Conservation (phyloP, 1,140 invertebrate genomes). For the Brachystomella parvula region DNA sequence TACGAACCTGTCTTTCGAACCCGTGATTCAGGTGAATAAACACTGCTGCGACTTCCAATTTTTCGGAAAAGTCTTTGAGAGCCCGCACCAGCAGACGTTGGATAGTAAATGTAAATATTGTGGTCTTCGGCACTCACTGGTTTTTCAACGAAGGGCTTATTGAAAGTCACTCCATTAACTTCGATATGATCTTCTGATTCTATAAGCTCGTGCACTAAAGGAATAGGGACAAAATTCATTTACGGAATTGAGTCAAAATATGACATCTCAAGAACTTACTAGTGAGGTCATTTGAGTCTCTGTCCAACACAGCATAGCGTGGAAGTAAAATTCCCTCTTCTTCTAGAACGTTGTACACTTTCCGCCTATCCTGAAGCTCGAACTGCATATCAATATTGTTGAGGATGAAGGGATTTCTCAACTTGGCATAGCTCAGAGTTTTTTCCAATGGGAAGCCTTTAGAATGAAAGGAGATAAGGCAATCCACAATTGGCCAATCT, state of each 20-base stretch:
- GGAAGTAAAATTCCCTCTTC: conserved; percentile 91
- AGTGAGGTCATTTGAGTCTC: conserved; percentile 82
- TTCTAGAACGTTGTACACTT: conserved; percentile 90
- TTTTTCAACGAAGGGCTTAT: conserved; percentile 99
- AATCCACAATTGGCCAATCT: conserved; percentile 96
- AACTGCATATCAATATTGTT: conserved; percentile 99
- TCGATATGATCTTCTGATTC: conserved; percentile 98
- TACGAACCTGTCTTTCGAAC: conserved; percentile 94
- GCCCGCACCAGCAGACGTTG: conserved; percentile 93
- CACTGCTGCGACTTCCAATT: conserved; percentile 96
- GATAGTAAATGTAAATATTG: conserved; percentile 99
- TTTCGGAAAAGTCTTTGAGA: conserved; percentile 95
- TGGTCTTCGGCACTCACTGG: conserved; percentile 98
- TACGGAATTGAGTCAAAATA: background rate
- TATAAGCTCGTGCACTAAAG: conserved; percentile 75
- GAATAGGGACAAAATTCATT: background rate
- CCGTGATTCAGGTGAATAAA: conserved; percentile 92
- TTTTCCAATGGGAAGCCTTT: conserved; percentile 95
- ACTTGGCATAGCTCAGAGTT: conserved; percentile 91
- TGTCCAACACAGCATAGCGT: conserved; percentile 90
- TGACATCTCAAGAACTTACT: conserved; percentile 48
- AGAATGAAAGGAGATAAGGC: conserved; percentile 96
- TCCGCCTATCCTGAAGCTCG: conserved; percentile 83
- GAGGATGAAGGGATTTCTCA: conserved; percentile 91
- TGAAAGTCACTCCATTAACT: conserved; percentile 92